Percentiles rank a stretch among this genome's conserved stretches.
Evolutionary conservation across 2,888 invertebrate species (phyloP).

Genomic region (Zhuqinia jingwanae): DNA sequence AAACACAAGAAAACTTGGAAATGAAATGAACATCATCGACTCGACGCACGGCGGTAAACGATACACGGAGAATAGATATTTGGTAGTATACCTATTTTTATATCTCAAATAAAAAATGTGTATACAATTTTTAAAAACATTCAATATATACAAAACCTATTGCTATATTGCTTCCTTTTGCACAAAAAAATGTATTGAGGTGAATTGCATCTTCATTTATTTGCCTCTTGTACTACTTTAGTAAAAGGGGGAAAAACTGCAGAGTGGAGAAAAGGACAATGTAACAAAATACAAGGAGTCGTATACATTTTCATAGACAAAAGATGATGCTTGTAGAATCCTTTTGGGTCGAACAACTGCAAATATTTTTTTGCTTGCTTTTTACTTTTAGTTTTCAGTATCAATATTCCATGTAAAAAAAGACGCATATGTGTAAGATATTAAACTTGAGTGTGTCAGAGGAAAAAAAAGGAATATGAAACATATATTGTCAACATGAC

Average conservation of each 20-base stretch:
- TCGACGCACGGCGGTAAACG: background rate
- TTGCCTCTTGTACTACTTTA: no score
- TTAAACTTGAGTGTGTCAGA: no score
- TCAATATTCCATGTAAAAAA: no score
- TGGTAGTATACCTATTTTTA: background rate
- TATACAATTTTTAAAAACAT: no score
- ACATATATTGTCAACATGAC: background rate
- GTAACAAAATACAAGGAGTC: no score
- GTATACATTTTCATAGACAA: no score
- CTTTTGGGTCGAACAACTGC: no score
- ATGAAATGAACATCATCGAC: slow-evolving; percentile 11
- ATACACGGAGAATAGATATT: background rate
- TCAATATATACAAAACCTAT: no score
- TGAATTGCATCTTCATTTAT: slow-evolving; percentile 64
- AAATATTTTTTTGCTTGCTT: no score
- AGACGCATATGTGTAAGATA: background rate
- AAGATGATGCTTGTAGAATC: no score
- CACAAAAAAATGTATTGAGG: slow-evolving; percentile 46
- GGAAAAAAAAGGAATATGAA: background rate
- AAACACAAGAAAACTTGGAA: slow-evolving; percentile 52
- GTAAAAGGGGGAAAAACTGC: slow-evolving; percentile 47
- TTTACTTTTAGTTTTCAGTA: no score
- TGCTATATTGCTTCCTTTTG: slow-evolving; percentile 67
- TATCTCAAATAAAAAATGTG: slow-evolving; percentile 6
- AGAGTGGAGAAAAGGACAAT: no score